These are phyloP conservation scores for Argyrosomus regius DNA, from an alignment of 2,797 vertebrate genomes.

Conservation along the genomic window DNA sequence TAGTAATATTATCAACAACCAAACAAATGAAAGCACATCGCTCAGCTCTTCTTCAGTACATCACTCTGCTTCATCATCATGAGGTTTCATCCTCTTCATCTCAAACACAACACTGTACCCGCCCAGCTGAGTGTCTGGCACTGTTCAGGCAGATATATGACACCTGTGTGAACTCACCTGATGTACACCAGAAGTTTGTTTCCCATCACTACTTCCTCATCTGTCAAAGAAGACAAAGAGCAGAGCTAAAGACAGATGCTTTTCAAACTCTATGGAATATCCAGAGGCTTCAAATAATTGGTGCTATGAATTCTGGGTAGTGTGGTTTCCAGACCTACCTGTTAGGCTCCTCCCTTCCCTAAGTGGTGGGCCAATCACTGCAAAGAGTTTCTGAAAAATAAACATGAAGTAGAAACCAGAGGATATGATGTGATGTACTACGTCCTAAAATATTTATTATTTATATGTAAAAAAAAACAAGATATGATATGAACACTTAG, in stretches of 20 bases:
- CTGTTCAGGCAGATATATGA: neutral
- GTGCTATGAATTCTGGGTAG: neutral
- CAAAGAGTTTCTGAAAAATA: conserved; percentile 94
- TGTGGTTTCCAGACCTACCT: conserved; percentile 81
- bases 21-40: too few relatives aligned
- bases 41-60: too few relatives aligned
- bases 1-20: too few relatives aligned
- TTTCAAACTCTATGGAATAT: neutral
- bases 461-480: too few relatives aligned
- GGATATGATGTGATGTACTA: neutral
- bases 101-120: too few relatives aligned
- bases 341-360: conserved; percentile 91
- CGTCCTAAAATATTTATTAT: too few relatives aligned
- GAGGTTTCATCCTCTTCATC: too few relatives aligned
- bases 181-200: conserved; percentile 98
- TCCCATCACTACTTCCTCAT: conserved; percentile 96
- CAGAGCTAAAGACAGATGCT: neutral
- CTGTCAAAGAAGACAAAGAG: conserved; percentile 75
- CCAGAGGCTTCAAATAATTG: neutral
- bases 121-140: too few relatives aligned
- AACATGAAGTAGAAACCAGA: neutral
- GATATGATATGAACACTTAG: too few relatives aligned
- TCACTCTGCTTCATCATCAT: too few relatives aligned
- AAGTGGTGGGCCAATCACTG: conserved; percentile 91
- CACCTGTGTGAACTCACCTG: conserved; percentile 84